phyloP scores from a whole-genome alignment of 1,140 invertebrate genomes.

The Hydropsyche tenuis region DNA sequence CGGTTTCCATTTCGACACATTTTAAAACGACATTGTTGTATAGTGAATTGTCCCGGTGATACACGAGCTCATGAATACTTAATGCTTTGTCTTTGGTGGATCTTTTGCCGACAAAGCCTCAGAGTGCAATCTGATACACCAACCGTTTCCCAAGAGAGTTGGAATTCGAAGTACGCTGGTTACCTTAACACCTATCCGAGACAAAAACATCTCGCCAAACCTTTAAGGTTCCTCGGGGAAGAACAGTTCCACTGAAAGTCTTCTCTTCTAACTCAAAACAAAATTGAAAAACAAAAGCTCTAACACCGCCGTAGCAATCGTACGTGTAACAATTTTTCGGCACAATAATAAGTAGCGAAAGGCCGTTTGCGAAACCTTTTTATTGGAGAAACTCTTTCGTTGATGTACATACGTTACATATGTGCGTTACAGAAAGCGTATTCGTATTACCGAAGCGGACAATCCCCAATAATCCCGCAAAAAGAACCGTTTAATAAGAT shows the following conservation, averaged over 20 bases:
- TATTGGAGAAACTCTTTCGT: constrained; percentile 8
- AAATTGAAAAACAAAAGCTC: too few relatives aligned
- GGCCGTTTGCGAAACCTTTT: background rate
- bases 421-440: background rate
- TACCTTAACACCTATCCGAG: constrained; percentile 24
- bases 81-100: background rate
- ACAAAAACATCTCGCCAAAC: background rate
- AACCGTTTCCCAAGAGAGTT: background rate
- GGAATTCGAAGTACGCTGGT: background rate
- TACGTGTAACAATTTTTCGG: too few relatives aligned
- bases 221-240: constrained; percentile 7
- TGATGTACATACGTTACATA: constrained; percentile 12
- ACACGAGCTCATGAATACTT: constrained; percentile 15
- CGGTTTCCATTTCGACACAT: background rate
- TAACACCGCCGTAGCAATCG: too few relatives aligned
- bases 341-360: background rate
- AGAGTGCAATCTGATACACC: constrained; percentile 28
- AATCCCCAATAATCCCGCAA: constrained; percentile 34
- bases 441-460: background rate
- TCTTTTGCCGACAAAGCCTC: constrained; percentile 2
- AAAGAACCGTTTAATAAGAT: constrained; percentile 26
- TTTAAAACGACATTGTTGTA: constrained; percentile 7
- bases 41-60: background rate
- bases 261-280: too few relatives aligned
- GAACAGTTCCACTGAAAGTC: background rate